Evolutionary conservation across 2,888 invertebrate species (phyloP), one percentile per base, ranked within the genome.

Genomic region (Lepidochitona cinerea): DNA sequence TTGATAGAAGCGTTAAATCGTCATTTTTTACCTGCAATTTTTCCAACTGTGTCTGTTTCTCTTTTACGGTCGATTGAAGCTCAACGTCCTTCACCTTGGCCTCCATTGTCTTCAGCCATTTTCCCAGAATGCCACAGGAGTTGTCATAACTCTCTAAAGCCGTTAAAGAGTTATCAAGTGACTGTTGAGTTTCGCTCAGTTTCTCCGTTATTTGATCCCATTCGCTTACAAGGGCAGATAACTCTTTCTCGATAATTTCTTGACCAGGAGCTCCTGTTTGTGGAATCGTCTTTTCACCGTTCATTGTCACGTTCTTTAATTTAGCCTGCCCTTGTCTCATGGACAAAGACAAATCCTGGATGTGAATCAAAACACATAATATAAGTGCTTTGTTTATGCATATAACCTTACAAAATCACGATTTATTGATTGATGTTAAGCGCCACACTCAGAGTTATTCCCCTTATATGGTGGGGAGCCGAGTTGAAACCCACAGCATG

Each of bases 201-300:
- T 95, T 95, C 79, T 96, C 96, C 0, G 95, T 94, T 83, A 97
- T 95, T 71, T 93, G 93, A 84, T 97, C 97, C 97, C 97, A 98
- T 68, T 95, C 92, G 0, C 94, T 94, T 82, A 96, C 93, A 70
- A 98, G 92, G 74, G 94, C 94, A 32, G 87, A 87, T 66, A 98
- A 92, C 88, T 97, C 96, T 87, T 96, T 96, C n/a, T 96, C 93
- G 72, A 98, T 95, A 9, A 95, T 94, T 92, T 96, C 96, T 84
- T 97, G 93, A 1, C 98, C 98, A 85, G 96, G 97, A 0, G 97
- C 96, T 70, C 96, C 97, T 0, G 98, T 98, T 85, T 97, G 97
- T 0, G 95, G 94, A 85, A 97, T 96, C 0, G 97, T 91, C 89
- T 96, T 96, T 91, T 98, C 97, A 0, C 97, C 97, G 59, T 95